Base-by-base conservation (phyloP, 2,888 invertebrate species). In the Idaea aversata region DNA sequence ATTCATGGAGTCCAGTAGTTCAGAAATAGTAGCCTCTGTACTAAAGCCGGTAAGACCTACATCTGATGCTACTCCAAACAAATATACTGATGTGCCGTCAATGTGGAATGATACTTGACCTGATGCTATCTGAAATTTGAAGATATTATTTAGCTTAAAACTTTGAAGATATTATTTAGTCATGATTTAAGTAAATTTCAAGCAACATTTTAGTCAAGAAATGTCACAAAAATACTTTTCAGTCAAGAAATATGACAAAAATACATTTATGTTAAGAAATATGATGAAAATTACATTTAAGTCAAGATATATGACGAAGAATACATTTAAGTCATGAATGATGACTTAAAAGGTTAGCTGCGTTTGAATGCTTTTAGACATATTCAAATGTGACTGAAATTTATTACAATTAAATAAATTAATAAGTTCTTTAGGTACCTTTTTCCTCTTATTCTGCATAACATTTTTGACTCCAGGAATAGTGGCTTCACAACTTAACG, bases 41-140 rank as follows among this genome's bases (percentile, higher is more conserved):
- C 88, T 88, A 57, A 93, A 87, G 5, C 94, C 95, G 60, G 93
- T 91, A 10, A 94, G 77, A 16, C 93, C 93, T 59, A 92, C 93
- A 83, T 94, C 95, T 61, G 88, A 92, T 66, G 94, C 94, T 65
- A 88, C 93, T 74, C 95, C 95, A 78, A 95, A 94, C 63, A 97
- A 88, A 80, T 95, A 96, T 3, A 95, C 92, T 68, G 94, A 93
- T 58, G 95, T 94, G 34, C 95, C 93, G 72, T 94, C 90, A 73
- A 96, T 94, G 77, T 94, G 94, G 80, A 97, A 97, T 64, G 95
- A 95, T 47, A 96, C 94, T 82, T 95, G 95, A 1, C 96, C 96
- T 66, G 95, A 95, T 38, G 96, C 95, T 75, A 96, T 94, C 91
- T 95, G 74, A 34, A 79, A 82, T 62, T 61, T 64, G 57, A 66